Evolutionary conservation across 2,888 invertebrate genomes (phyloP).

Genomic region (Callinectes sapidus): DNA sequence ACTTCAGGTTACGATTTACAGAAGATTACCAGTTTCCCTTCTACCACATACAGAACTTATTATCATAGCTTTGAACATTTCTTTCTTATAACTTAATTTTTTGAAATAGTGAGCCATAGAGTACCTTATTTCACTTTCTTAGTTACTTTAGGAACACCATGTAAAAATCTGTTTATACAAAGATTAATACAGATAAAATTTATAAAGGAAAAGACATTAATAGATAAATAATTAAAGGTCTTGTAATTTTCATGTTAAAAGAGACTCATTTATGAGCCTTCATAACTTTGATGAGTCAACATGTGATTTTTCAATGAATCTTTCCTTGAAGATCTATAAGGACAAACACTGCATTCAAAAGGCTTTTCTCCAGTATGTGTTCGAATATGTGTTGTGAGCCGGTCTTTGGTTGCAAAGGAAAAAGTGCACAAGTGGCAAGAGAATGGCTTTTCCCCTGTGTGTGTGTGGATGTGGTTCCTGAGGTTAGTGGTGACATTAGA

Average conservation of each 20-base stretch:
- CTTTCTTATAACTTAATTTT: not conserved
- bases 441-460: conserved; percentile 71
- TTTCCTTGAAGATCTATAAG: conserved; percentile 57
- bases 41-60: not conserved
- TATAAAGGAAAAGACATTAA: not conserved
- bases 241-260: not conserved
- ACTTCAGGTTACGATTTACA: not conserved
- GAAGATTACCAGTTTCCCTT: not conserved
- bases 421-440: conserved; percentile 59
- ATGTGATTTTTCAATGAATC: conserved; percentile 63
- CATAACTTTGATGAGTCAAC: conserved; percentile 52
- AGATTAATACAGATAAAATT: not conserved
- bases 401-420: conserved; percentile 63
- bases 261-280: not conserved
- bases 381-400: conserved; percentile 65
- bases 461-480: conserved; percentile 63
- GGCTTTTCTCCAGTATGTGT: conserved; percentile 66
- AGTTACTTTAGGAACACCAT: not conserved
- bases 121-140: not conserved
- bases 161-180: not conserved
- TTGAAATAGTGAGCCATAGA: not conserved
- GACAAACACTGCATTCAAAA: conserved; percentile 52
- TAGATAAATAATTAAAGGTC: not conserved
- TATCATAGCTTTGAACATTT: not conserved
- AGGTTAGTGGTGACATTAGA: conserved; percentile 65